Evolutionary conservation across 2,113 vertebrate genomes (phyloP).

Genomic region (Antechinus flavipes): DNA sequence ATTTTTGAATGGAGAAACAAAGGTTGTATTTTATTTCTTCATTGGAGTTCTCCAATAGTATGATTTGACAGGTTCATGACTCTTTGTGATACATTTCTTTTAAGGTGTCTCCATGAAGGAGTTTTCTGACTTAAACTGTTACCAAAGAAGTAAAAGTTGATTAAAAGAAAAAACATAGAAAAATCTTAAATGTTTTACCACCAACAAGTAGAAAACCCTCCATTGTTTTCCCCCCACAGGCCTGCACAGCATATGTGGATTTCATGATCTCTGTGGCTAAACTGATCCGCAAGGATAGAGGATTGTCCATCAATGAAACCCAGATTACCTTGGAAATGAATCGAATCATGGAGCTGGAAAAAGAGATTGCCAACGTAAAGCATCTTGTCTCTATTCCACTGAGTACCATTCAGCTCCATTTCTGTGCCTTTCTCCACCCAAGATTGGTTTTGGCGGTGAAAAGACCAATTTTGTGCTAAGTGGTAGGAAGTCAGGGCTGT

Average conservation of each 20-base stretch:
- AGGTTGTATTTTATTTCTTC: background rate
- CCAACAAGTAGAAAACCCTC: slow-evolving; percentile 35
- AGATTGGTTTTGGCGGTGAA: slow-evolving; percentile 38
- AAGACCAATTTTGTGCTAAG: slow-evolving; percentile 13
- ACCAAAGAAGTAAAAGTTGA: slow-evolving; percentile 45
- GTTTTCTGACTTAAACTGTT: slow-evolving; percentile 47
- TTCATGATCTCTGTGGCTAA: slow-evolving; percentile 94
- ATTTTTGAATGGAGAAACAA: background rate
- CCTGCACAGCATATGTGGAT: slow-evolving; percentile 91
- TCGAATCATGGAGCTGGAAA: slow-evolving; percentile 92
- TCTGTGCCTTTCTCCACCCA: background rate
- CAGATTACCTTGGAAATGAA: slow-evolving; percentile 86
- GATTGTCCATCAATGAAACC: slow-evolving; percentile 81
- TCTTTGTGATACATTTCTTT: slow-evolving; percentile 40
- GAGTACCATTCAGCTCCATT: slow-evolving; percentile 46
- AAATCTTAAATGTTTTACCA: slow-evolving; percentile 6
- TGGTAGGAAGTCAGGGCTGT: slow-evolving; percentile 22
- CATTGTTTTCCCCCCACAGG: slow-evolving; percentile 82
- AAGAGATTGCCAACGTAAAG: slow-evolving; percentile 95
- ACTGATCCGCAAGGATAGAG: slow-evolving; percentile 90
- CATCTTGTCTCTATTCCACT: slow-evolving; percentile 53
- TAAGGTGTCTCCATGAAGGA: background rate
- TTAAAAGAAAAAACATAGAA: slow-evolving; percentile 28
- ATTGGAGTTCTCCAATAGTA: background rate
- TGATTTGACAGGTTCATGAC: background rate